Conservation (phyloP, 2,113 vertebrate species). For the Greenwoodochromis staneri region DNA sequence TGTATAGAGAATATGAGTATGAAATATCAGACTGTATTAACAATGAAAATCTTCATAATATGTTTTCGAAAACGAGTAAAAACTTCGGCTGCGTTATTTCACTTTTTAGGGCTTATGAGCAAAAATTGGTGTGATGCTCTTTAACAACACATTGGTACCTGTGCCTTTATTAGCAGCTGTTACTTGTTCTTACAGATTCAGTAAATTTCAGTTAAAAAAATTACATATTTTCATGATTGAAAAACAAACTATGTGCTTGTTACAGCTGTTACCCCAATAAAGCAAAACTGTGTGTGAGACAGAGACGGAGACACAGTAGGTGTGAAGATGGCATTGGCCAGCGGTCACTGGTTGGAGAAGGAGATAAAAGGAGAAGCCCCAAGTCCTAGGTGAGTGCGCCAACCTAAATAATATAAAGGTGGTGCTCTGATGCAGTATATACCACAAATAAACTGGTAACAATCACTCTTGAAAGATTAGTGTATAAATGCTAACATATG, state of each 20-base stretch:
- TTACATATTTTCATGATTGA: background rate
- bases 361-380: slow-evolving; percentile 55
- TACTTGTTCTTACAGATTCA: background rate
- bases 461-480: background rate
- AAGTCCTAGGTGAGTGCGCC: slow-evolving; percentile 44
- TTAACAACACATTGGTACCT: background rate
- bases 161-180: background rate
- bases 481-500: background rate
- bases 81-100: background rate
- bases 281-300: background rate
- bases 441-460: background rate
- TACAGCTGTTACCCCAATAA: background rate
- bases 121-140: background rate
- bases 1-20: background rate
- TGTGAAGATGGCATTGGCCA: slow-evolving; percentile 66
- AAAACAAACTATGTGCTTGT: background rate
- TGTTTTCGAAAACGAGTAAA: background rate
- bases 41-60: background rate
- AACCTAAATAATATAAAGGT: background rate
- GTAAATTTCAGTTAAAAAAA: background rate
- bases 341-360: slow-evolving; percentile 67
- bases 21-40: background rate
- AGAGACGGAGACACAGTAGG: background rate
- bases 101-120: background rate
- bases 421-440: background rate